Evolutionary conservation across 2,113 vertebrate species (phyloP).

Genomic region (Planiliza haematocheilus): DNA sequence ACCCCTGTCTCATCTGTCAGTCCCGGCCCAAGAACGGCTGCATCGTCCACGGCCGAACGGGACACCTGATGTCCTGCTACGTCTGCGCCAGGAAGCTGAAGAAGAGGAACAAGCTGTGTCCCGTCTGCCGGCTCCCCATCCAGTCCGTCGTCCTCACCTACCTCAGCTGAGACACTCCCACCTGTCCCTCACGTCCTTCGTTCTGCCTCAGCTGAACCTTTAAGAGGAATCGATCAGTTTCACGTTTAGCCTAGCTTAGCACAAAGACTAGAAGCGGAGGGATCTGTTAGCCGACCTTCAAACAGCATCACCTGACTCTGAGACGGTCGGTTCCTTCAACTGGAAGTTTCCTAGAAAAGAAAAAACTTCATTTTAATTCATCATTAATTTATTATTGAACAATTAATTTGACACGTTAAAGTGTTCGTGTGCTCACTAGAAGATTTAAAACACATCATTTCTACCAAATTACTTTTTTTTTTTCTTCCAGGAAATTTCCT

Average conservation of each 20-base stretch:
- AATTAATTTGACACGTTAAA: not conserved
- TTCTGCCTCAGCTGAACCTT: constrained; percentile 30
- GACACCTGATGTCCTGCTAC: constrained; percentile 96
- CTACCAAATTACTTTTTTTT: not conserved
- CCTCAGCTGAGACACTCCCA: constrained; percentile 86
- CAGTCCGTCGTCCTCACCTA: constrained; percentile 94
- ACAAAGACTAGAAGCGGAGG: no score
- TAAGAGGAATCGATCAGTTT: not conserved
- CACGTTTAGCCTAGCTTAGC: no score
- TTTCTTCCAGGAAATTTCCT: constrained; percentile 1
- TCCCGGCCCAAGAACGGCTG: constrained; percentile 95
- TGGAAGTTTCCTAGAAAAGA: no score
- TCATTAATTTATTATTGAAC: not conserved
- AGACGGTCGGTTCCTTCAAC: no score
- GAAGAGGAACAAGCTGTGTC: constrained; percentile 95
- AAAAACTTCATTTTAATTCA: no score
- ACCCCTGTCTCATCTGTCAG: constrained; percentile 97
- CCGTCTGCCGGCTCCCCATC: constrained; percentile 94
- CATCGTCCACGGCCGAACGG: constrained; percentile 95
- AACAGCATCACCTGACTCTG: no score
- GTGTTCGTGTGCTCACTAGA: no score
- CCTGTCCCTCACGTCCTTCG: not conserved
- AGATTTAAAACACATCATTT: no score
- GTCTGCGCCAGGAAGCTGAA: constrained; percentile 94
- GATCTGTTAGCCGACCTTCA: no score